phyloP scores from a whole-genome alignment of 2,888 invertebrate genomes.

The Leptinotarsa peninsularis region DNA sequence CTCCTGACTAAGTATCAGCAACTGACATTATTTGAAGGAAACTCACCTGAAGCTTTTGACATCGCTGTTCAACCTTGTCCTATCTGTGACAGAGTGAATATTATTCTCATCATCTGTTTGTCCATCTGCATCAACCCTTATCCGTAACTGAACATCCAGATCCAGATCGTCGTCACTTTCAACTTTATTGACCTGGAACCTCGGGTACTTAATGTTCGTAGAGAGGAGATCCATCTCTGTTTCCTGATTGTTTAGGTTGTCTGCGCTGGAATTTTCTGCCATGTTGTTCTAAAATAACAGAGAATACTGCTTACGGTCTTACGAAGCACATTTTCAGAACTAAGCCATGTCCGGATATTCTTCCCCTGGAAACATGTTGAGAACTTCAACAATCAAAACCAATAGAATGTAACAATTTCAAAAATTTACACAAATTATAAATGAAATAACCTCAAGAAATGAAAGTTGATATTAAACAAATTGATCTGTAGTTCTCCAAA shows the following conservation, averaged over 20 bases:
- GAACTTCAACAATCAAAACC: too few relatives aligned
- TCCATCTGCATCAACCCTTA: constrained; percentile 39
- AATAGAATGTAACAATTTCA: too few relatives aligned
- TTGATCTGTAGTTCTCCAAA: too few relatives aligned
- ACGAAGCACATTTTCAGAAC: background rate
- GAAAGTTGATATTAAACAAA: too few relatives aligned
- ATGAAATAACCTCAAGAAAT: too few relatives aligned
- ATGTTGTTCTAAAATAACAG: background rate
- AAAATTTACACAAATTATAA: too few relatives aligned
- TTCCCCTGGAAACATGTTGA: background rate
- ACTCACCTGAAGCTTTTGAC: constrained; percentile 81
- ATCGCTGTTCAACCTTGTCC: constrained; percentile 65
- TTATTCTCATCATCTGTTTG: constrained; percentile 62
- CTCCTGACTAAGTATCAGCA: background rate
- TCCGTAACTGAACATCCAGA: constrained; percentile 30
- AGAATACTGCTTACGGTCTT: background rate
- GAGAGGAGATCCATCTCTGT: constrained; percentile 55
- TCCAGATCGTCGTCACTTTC: constrained; percentile 63
- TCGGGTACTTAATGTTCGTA: constrained; percentile 64
- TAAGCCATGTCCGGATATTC: background rate
- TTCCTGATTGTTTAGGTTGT: constrained; percentile 27
- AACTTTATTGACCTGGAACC: constrained; percentile 74
- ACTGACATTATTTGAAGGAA: background rate
- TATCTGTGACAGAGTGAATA: constrained; percentile 66
- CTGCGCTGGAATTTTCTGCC: background rate